Conservation (phyloP, 2,888 invertebrate genomes). For the Apotomis betuletana region DNA sequence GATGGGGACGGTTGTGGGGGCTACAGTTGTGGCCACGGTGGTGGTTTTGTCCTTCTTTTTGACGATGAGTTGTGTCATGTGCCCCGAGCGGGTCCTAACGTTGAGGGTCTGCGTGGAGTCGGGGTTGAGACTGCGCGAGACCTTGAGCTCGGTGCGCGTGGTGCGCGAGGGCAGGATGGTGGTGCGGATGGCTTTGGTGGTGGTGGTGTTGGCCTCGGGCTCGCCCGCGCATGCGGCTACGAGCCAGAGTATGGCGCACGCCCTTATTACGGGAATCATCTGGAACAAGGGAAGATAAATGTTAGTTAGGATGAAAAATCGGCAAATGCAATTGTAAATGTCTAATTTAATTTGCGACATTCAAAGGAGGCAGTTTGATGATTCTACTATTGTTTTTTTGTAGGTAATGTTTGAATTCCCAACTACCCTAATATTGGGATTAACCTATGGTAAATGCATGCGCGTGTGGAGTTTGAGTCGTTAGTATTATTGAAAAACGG, state of each 20-base stretch:
- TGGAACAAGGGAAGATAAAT: conserved; percentile 59
- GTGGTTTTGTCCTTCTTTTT: conserved; percentile 86
- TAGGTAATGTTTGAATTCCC: too few species aligned
- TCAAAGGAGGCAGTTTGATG: too few species aligned
- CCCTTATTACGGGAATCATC: conserved; percentile 79
- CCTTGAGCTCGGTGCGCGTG: conserved; percentile 89
- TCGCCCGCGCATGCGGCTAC: conserved; percentile 58
- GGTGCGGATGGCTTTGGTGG: conserved; percentile 73
- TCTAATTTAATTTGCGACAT: too few species aligned
- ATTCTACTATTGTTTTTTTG: too few species aligned
- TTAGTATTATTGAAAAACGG: too few species aligned
- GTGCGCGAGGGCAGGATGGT: conserved; percentile 83
- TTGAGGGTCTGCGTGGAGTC: conserved; percentile 90
- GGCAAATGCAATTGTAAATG: too few species aligned
- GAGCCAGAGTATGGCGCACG: conserved; percentile 70
- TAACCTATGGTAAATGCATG: too few species aligned
- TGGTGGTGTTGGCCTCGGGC: conserved; percentile 69
- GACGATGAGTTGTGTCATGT: conserved; percentile 89
- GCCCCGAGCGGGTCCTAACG: conserved; percentile 89
- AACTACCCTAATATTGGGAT: too few species aligned
- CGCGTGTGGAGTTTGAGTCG: too few species aligned
- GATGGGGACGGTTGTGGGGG: conserved; percentile 62
- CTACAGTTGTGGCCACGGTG: conserved; percentile 57
- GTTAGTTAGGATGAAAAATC: background rate
- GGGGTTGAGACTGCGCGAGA: conserved; percentile 90